Percentiles rank a stretch among this genome's conserved stretches.
Evolutionary conservation across 1,140 invertebrate genomes (phyloP).

Genomic region (Homalodisca vitripennis): DNA sequence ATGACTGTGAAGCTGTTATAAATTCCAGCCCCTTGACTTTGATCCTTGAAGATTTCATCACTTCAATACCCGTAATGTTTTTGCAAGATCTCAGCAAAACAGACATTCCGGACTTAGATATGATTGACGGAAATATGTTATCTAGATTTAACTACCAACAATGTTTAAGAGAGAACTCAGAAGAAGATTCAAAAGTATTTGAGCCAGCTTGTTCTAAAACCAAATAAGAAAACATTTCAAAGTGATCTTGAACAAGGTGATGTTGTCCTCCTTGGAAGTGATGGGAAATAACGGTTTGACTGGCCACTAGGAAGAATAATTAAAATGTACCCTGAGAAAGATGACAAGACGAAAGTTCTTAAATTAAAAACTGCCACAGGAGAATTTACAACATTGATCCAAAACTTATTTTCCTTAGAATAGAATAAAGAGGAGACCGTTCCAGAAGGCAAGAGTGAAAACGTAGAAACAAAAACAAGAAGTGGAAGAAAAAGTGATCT

Average conservation of each 20-base stretch:
- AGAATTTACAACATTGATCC: too few relatives aligned
- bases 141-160: background rate
- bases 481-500: too few relatives aligned
- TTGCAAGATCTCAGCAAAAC: background rate
- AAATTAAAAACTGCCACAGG: too few relatives aligned
- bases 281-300: background rate
- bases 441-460: too few relatives aligned
- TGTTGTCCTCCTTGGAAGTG: background rate
- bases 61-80: constrained; percentile 40
- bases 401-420: too few relatives aligned
- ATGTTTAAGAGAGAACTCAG: background rate
- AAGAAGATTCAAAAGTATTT: background rate
- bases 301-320: background rate
- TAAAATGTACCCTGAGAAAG: too few relatives aligned
- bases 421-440: too few relatives aligned
- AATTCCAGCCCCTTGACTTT: constrained; percentile 47
- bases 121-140: background rate
- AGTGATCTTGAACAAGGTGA: background rate
- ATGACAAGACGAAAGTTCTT: too few relatives aligned
- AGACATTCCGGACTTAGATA: background rate
- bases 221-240: background rate
- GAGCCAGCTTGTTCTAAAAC: background rate
- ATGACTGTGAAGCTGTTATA: constrained; percentile 44
- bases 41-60: constrained; percentile 38
- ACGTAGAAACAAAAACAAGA: too few relatives aligned